phyloP scores from a whole-genome alignment of 2,888 invertebrate genomes.

The Alsophila aescularia region DNA sequence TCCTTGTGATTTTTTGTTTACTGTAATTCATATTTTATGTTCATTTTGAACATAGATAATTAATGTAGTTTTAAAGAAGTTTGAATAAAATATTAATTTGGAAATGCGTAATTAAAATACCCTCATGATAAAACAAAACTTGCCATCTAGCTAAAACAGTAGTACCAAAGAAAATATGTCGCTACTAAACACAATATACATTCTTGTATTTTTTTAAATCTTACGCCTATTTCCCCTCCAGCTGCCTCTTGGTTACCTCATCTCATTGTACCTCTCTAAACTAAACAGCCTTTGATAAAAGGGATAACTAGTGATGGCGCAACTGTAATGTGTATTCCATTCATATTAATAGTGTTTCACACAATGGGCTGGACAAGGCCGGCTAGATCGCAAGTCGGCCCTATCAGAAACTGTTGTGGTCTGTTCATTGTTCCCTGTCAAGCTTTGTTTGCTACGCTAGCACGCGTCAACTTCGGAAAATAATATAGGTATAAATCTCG shows the following conservation, averaged over 20 bases:
- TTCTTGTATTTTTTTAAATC: no score
- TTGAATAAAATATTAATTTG: no score
- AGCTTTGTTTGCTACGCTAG: conserved; percentile 45
- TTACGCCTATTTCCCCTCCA: no score
- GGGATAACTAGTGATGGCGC: not conserved
- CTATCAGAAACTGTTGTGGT: conserved; percentile 51
- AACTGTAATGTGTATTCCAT: conserved; percentile 3
- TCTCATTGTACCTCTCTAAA: no score
- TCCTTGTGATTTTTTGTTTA: not conserved
- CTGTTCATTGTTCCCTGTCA: conserved; percentile 52
- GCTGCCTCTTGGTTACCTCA: no score
- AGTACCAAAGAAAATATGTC: no score
- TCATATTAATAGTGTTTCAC: conserved; percentile 16
- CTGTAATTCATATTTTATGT: not conserved
- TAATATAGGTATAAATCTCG: no score
- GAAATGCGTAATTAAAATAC: no score
- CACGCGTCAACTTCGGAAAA: conserved; percentile 17
- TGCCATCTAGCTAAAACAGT: no score
- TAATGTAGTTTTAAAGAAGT: no score
- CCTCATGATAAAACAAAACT: no score
- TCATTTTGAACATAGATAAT: not conserved
- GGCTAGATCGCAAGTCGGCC: conserved; percentile 39
- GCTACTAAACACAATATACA: no score
- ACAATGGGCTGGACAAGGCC: conserved; percentile 66
- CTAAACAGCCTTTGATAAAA: not conserved